Base-by-base conservation (phyloP, 1,140 invertebrate species). In the Schlechtendalia chinensis region DNA sequence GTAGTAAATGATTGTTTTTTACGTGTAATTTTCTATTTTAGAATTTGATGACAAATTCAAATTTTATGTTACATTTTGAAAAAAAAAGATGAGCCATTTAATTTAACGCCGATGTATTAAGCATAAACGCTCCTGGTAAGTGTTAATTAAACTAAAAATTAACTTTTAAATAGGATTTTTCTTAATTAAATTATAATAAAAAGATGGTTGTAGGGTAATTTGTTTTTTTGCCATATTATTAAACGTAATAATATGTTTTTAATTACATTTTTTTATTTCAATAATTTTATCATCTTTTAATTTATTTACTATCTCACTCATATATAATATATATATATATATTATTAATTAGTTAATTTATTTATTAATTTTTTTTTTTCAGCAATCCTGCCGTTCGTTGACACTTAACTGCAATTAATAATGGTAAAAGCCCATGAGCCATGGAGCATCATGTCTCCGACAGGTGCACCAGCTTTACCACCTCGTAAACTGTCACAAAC, bases 401-500 rank as follows among this genome's bases (percentile, higher is more conserved):
- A 79, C 75, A 79, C 11, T 24, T 61, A 59, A 47, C 45, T 47
- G 22, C 50, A 45, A n/a, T n/a, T 27, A 17, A 79, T 63, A 50
- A 79, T 79, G 75, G 75, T 79, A 79, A 79, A 79, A 79, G 58
- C 58, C 22, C 75, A 63, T 27, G 75, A 79, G 24, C 29, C 56
- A 63, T 79, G 75, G 75, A 79, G 32, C 56, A 79, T 12, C 19
- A 79, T 63, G 75, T 63, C 58, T 79, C 75, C 54, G 16, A 61
- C 75, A 47, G 39, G 39, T 17, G 80, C 89, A 10, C 90, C 90
- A 5, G 88, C 88, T 54, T 85, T 90, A 81, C 82, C 69, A 82
- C 84, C 56, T 82, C 75, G 83, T 81, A 83, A 79, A 80, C 53
- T 74, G 50, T 80, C 58, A 82, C 45, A 77, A 82, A 81, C 58